phyloP scores from a whole-genome alignment of 1,140 invertebrate genomes.

The Tachypleus tridentatus region DNA sequence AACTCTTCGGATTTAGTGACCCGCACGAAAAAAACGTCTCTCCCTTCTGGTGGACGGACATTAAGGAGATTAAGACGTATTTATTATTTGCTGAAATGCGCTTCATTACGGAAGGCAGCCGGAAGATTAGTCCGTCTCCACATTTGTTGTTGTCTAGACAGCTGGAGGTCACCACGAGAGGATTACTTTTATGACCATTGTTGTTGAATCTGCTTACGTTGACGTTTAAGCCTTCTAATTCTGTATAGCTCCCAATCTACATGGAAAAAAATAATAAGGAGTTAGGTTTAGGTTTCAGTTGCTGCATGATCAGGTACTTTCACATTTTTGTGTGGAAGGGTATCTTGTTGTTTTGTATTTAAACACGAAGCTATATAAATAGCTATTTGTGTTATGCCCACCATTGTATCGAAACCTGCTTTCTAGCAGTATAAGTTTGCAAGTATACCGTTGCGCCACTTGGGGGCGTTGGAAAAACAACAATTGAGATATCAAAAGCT shows the following conservation, averaged over 20 bases:
- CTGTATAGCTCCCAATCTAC: slow-evolving; percentile 22
- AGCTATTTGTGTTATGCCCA: too few species aligned
- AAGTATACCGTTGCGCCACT: too few species aligned
- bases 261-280: background rate
- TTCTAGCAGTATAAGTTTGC: too few species aligned
- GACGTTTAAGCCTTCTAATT: slow-evolving; percentile 22
- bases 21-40: slow-evolving; percentile 27
- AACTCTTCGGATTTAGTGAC: slow-evolving; percentile 17
- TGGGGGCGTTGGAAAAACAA: too few species aligned
- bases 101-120: slow-evolving; percentile 6
- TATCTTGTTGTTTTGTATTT: too few species aligned
- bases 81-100: slow-evolving; percentile 24
- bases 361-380: too few species aligned
- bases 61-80: slow-evolving; percentile 25
- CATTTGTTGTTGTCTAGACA: slow-evolving; percentile 19
- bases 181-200: slow-evolving; percentile 19
- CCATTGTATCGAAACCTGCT: too few species aligned
- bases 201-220: slow-evolving; percentile 20
- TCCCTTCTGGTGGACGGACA: slow-evolving; percentile 26
- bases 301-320: too few species aligned
- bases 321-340: too few species aligned
- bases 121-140: slow-evolving; percentile 6
- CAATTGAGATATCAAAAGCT: too few species aligned
- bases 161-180: slow-evolving; percentile 24
- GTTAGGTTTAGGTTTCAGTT: too few species aligned